These are phyloP conservation scores for Magallana ariakensis DNA, from an alignment of 1,140 invertebrate genomes.

Conservation along the genomic window DNA sequence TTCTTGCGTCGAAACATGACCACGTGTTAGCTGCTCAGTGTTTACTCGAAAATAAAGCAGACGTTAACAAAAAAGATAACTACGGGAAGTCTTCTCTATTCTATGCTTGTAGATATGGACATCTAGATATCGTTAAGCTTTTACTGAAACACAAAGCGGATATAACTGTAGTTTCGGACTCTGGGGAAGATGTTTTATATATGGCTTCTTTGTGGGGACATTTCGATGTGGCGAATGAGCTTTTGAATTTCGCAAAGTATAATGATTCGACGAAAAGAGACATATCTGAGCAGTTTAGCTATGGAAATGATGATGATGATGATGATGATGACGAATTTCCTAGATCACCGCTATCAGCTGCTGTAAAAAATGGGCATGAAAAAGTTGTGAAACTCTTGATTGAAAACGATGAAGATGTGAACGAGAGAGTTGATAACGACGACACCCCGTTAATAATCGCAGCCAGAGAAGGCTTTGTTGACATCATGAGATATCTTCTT, in stretches of 20 bases:
- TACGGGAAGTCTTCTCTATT: background rate
- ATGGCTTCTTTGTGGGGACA: conserved; percentile 11
- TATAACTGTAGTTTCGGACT: background rate
- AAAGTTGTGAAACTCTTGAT: background rate
- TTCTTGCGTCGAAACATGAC: background rate
- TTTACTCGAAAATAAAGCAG: conserved; percentile 9
- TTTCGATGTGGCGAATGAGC: background rate
- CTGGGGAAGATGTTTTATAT: background rate
- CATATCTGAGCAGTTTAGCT: too few species aligned
- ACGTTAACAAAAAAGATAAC: background rate
- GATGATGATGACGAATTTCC: background rate
- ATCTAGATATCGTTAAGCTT: conserved; percentile 8
- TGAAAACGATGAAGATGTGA: background rate
- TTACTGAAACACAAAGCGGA: background rate
- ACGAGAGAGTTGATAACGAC: background rate
- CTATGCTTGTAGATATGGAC: background rate
- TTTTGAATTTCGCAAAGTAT: background rate
- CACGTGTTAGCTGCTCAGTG: background rate
- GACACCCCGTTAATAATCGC: background rate
- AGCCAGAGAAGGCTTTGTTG: background rate
- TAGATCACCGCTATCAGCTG: background rate
- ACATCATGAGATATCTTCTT: background rate
- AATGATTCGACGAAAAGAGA: too few species aligned
- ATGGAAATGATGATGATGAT: background rate
- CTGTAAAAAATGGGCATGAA: background rate